These are phyloP conservation scores for Clamator glandarius DNA, from an alignment of 2,797 vertebrate genomes.

Conservation along the genomic window DNA sequence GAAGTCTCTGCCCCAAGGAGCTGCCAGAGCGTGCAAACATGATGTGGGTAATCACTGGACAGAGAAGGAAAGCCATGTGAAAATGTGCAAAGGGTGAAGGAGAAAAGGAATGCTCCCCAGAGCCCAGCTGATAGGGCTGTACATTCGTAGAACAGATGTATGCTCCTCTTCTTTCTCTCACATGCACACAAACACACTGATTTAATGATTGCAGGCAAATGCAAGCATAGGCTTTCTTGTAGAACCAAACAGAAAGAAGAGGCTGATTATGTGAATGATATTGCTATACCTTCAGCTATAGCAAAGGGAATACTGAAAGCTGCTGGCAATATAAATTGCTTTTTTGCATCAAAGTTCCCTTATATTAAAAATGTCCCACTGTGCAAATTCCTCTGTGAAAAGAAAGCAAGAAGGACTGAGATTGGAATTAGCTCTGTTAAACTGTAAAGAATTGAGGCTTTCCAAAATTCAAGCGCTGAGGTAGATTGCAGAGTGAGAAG, in stretches of 20 bases:
- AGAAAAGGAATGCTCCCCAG: not conserved
- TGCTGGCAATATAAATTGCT: conserved; percentile 60
- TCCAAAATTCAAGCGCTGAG: conserved; percentile 17
- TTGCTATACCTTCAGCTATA: not conserved
- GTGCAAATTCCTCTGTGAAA: conserved; percentile 27
- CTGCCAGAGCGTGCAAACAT: not conserved
- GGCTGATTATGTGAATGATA: not conserved
- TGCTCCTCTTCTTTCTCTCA: conserved; percentile 8
- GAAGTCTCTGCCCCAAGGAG: not conserved
- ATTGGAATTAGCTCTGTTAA: conserved; percentile 30
- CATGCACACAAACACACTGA: not conserved
- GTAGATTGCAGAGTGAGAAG: not conserved
- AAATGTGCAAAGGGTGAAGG: not conserved
- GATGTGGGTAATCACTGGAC: not conserved
- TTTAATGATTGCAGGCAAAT: conserved; percentile 3
- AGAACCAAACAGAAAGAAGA: conserved; percentile 6
- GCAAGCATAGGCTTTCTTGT: not conserved
- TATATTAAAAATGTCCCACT: conserved; percentile 41
- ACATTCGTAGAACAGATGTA: conserved; percentile 5
- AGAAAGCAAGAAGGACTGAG: conserved; percentile 24
- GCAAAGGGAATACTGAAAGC: conserved; percentile 36
- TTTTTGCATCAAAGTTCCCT: conserved; percentile 39
- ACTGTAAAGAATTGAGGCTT: conserved; percentile 21
- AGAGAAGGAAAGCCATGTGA: not conserved
- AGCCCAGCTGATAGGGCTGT: not conserved